Conservation (phyloP, 2,113 vertebrate genomes). For the Apteryx owenii region DNA sequence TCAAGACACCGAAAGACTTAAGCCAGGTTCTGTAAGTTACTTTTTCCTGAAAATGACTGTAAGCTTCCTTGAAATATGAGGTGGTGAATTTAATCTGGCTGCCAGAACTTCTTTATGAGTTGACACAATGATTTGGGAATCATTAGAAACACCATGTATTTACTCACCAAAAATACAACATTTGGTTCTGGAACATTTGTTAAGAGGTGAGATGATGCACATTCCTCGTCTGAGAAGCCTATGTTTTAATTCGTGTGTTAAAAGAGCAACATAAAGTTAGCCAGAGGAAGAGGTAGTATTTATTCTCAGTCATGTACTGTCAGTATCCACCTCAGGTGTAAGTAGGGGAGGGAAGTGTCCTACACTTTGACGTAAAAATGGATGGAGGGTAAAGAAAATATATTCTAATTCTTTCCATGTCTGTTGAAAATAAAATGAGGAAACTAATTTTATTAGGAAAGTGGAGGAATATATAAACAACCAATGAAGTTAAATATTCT, state of each 20-base stretch:
- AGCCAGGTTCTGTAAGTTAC: background rate
- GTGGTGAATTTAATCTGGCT: background rate
- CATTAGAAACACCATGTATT: background rate
- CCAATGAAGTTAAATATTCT: background rate
- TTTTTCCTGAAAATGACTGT: background rate
- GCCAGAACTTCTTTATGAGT: background rate
- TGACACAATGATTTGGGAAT: background rate
- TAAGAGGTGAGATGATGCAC: background rate
- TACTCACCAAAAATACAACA: background rate
- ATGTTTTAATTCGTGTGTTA: background rate
- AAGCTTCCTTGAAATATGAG: background rate
- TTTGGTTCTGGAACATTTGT: background rate
- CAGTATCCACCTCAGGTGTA: background rate
- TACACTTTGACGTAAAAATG: background rate
- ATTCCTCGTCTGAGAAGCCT: too few species aligned
- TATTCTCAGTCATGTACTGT: background rate
- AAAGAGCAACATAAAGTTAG: background rate
- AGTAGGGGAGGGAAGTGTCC: background rate
- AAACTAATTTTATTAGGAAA: background rate
- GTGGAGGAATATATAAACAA: background rate
- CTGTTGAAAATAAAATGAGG: background rate
- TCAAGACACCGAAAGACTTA: background rate
- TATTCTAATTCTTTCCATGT: background rate
- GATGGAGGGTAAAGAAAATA: background rate
- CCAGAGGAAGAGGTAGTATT: background rate